Base-by-base conservation (phyloP, 2,888 invertebrate species). In the Ceramica pisi region DNA sequence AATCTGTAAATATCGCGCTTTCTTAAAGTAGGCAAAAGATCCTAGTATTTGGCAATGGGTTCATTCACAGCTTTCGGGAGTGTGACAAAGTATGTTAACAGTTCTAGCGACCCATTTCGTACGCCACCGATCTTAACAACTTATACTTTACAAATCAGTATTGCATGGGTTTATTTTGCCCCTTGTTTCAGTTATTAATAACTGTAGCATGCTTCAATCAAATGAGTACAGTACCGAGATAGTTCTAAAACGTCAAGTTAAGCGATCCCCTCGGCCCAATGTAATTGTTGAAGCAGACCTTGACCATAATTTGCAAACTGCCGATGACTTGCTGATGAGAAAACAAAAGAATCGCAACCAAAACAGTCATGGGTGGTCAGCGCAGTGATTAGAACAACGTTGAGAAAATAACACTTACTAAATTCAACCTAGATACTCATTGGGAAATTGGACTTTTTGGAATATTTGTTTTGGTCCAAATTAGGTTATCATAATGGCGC, bases 351-450 rank as follows among this genome's bases (percentile, higher is more conserved):
- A 75, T 71, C 50, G 56, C 75, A 82, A 80, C 53, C 14, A 63
- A 64, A 60, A 66, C 59, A 78, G 81, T 83, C 71, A 83, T 75
- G 79, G 76, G 74, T 81, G 66, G 50, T 12, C 66, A 80, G 78
- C 59, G 57, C 50, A 74, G 31, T 79, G 68, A 81, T 84, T 79
- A 84, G 79, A 77, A 57, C 57, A 66, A 69, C 61, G 59, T 78
- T 85, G 74, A 67, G 79, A 83, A 82, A 85, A 79, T 74, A 70
- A 65, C 71, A 83, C 86, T 81, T 85, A 69, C 79, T 64, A 80
- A 83, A 81, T 69, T 55, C 64, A 65, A 81, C 79, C 77, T 71
- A 70, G 73, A 53, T 75, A 77, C 53, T 53, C 55, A 56, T 74
- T 82, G 67, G 23, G 67, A 67, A 82, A 81, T 65, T 57, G 4